phyloP scores from a whole-genome alignment of 2,888 invertebrate species.

The Cremastobaeus sp. region DNA sequence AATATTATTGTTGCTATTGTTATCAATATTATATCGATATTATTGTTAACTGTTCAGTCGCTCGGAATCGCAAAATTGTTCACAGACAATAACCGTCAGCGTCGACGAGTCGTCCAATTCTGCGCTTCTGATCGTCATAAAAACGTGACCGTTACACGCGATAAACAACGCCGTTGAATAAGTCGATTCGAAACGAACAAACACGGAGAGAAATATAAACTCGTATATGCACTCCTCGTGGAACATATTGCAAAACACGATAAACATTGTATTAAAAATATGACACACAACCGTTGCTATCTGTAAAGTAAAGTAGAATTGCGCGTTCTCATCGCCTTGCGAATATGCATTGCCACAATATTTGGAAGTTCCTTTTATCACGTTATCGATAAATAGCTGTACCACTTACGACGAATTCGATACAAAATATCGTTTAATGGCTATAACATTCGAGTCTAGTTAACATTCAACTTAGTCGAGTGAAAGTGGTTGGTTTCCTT shows the following conservation, averaged over 20 bases:
- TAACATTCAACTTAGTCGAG: too few species aligned
- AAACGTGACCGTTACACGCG: constrained; percentile 19
- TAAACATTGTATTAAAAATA: constrained; percentile 45
- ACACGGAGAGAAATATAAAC: constrained; percentile 2
- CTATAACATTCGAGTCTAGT: too few species aligned
- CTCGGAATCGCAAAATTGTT: constrained; percentile 16
- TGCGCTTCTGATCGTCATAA: neutral
- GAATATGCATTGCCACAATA: constrained; percentile 21
- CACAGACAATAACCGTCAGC: neutral
- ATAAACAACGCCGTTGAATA: constrained; percentile 27
- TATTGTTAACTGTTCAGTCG: constrained; percentile 18
- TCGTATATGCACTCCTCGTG: constrained; percentile 18
- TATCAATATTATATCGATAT: constrained; percentile 33
- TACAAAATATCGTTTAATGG: too few species aligned
- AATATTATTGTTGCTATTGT: constrained; percentile 48
- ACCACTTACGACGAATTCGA: neutral
- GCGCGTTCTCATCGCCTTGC: neutral
- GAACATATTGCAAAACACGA: constrained; percentile 19
- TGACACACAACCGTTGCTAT: constrained; percentile 33
- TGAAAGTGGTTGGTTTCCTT: too few species aligned
- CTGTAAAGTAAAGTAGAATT: constrained; percentile 15
- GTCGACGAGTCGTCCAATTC: constrained; percentile 4
- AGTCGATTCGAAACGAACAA: constrained; percentile 24
- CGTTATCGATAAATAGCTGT: constrained; percentile 1
- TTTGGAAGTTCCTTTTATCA: constrained; percentile 15